Evolutionary conservation across 2,797 vertebrate species (phyloP).

Genomic region (Dendrocincla fuliginosa): DNA sequence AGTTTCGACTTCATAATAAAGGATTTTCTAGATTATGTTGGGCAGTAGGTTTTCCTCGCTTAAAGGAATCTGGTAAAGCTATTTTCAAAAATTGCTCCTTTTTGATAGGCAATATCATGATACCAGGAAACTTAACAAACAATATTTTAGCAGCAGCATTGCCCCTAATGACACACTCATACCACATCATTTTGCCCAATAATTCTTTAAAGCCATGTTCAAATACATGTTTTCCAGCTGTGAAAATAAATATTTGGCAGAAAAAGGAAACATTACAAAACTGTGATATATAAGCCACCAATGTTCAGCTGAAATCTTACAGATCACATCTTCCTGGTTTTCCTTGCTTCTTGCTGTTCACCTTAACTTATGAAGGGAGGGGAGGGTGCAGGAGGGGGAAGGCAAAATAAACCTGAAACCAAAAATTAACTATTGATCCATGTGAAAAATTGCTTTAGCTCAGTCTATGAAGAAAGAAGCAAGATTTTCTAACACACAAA

Average conservation of each 20-base stretch:
- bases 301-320: not conserved
- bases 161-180: not conserved
- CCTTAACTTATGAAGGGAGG: not conserved
- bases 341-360: not conserved
- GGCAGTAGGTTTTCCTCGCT: not conserved
- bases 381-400: too few species aligned
- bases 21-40: not conserved
- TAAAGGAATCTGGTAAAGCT: not conserved
- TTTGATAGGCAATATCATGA: not conserved
- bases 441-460: slow-evolving; percentile 34
- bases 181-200: not conserved
- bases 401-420: not conserved
- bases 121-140: not conserved
- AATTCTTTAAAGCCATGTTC: not conserved
- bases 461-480: not conserved
- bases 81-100: not conserved
- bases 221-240: not conserved
- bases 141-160: not conserved
- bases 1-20: not conserved
- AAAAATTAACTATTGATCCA: slow-evolving; percentile 53
- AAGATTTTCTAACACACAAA: slow-evolving; percentile 12
- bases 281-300: not conserved
- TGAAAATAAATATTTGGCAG: not conserved
- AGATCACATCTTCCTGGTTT: not conserved
- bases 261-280: not conserved